A percentile compares a stretch with the other conserved stretches of the same genome.
These are phyloP conservation scores for Aphrocallistes beatrix DNA, from an alignment of 37 sponge, comb jelly and placozoan genomes.

Conservation along the genomic window DNA sequence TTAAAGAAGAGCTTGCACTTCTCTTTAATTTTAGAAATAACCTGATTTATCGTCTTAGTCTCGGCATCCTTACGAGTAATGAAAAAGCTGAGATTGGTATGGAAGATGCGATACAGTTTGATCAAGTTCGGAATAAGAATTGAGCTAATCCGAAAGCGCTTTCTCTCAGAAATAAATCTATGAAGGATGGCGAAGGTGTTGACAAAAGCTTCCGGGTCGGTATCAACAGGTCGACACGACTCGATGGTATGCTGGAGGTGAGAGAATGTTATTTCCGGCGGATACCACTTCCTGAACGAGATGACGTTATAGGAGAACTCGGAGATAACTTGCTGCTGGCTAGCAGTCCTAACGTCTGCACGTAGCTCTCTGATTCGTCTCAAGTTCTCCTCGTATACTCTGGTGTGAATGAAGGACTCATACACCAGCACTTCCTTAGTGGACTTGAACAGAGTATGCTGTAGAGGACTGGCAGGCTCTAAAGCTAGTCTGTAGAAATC, in stretches of 20 bases:
- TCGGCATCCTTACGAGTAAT: conserved; percentile 1
- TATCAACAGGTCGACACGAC: conserved; percentile 12
- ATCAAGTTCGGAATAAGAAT: not conserved
- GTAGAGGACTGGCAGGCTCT: not conserved
- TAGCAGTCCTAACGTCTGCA: not conserved
- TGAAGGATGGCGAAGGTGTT: conserved; percentile 3
- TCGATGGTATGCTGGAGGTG: conserved; percentile 6
- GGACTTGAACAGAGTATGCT: not conserved
- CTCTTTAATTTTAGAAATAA: not conserved
- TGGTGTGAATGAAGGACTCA: conserved; percentile 52
- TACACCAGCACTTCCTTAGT: conserved; percentile 26
- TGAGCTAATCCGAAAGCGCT: not conserved
- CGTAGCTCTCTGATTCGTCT: not conserved
- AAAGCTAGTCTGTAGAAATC: not conserved
- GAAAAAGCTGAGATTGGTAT: not conserved
- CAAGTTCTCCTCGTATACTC: conserved; percentile 29
- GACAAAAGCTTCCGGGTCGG: not conserved
- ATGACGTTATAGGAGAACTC: not conserved
- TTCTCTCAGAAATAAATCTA: not conserved
- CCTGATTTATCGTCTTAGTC: not conserved
- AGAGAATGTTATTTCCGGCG: not conserved
- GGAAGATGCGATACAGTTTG: not conserved
- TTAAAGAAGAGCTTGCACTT: not conserved
- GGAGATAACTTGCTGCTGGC: not conserved
- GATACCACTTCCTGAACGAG: conserved; percentile 14